Conservation (phyloP, 23 tunicate genomes). For the Halocynthia roretzi region DNA sequence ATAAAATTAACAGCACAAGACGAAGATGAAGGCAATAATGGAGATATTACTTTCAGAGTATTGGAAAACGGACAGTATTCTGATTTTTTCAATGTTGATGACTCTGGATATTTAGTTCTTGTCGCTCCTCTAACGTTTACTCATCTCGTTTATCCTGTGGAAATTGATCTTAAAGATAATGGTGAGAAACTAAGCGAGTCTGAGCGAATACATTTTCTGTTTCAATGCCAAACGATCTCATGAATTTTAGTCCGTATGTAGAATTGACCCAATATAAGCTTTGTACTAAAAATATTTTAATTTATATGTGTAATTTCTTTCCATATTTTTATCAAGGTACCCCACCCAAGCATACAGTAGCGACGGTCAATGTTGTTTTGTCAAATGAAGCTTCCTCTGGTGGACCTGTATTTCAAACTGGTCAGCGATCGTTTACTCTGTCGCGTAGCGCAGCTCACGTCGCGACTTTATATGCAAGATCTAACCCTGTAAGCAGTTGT, state of each 20-base stretch:
- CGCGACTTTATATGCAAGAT: no score
- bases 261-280: no score
- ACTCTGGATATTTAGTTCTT: neutral
- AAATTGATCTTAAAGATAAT: conserved; percentile 6
- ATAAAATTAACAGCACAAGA: neutral
- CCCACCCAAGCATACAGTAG: conserved; percentile 9
- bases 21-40: conserved; percentile 14
- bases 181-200: neutral
- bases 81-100: conserved; percentile 2
- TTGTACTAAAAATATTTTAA: no score
- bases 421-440: neutral
- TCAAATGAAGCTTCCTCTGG: neutral
- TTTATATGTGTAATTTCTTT: no score
- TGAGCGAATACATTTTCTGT: no score
- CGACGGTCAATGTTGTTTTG: conserved; percentile 5
- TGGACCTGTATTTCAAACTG: neutral
- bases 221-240: no score
- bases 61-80: neutral
- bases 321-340: neutral
- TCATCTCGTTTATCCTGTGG: conserved; percentile 1
- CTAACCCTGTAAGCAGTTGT: no score
- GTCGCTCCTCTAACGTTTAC: neutral
- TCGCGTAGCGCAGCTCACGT: neutral
- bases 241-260: no score
- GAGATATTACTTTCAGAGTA: neutral